Evolutionary conservation across 2,888 invertebrate genomes (phyloP).

Genomic region (Augiades crinisus): DNA sequence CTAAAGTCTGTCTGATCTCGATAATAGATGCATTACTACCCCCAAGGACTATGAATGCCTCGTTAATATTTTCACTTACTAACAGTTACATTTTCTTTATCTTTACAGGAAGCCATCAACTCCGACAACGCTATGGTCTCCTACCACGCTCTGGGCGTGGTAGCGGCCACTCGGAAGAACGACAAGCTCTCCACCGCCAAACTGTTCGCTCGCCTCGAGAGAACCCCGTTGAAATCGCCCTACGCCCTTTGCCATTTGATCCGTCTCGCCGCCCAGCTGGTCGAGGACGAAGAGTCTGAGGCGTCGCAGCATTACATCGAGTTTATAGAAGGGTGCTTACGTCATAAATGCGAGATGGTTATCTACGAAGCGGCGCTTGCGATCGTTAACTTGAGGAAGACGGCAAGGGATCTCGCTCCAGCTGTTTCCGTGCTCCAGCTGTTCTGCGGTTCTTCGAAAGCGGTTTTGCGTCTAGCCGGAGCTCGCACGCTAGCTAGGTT

Average conservation of each 20-base stretch:
- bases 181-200: conserved; percentile 98
- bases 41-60: no score
- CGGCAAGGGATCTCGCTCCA: conserved; percentile 93
- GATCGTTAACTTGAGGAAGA: conserved; percentile 94
- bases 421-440: conserved; percentile 98
- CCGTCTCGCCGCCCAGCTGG: conserved; percentile 95
- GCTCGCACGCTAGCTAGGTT: conserved; percentile 98
- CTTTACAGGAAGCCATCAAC: conserved; percentile 71
- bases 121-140: conserved; percentile 92
- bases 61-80: conserved; percentile 62
- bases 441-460: conserved; percentile 98
- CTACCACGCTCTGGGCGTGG: conserved; percentile 97
- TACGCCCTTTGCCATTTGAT: conserved; percentile 98
- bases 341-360: conserved; percentile 99
- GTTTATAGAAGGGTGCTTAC: conserved; percentile 95
- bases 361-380: conserved; percentile 99
- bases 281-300: conserved; percentile 91
- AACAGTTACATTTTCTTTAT: background rate
- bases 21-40: no score
- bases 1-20: no score
- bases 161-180: conserved; percentile 96
- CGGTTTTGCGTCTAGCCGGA: conserved; percentile 97
- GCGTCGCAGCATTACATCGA: conserved; percentile 90
- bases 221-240: conserved; percentile 93
- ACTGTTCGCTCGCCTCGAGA: conserved; percentile 93